phyloP scores from a whole-genome alignment of 1,140 invertebrate genomes.

The Ganaspis sp. region DNA sequence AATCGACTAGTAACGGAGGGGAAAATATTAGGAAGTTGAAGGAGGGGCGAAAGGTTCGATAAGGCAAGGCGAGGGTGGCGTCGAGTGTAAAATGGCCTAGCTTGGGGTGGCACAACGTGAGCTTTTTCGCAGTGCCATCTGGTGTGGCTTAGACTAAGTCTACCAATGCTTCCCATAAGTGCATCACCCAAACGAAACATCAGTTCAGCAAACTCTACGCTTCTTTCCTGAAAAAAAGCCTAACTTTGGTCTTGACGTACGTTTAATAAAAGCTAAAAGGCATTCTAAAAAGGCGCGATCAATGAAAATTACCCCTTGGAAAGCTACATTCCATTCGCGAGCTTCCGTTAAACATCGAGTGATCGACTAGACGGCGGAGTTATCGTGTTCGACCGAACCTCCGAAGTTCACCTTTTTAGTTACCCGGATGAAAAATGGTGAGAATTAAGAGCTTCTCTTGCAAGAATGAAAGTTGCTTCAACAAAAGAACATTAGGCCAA shows the following conservation, averaged over 20 bases:
- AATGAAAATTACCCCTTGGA: neutral
- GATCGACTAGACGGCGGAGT: conserved; percentile 7
- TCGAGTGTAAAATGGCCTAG: conserved; percentile 54
- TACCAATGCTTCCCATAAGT: conserved; percentile 69
- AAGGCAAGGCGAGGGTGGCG: conserved; percentile 44
- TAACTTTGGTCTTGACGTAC: neutral
- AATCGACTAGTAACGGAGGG: conserved; percentile 43
- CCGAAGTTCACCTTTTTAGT: neutral
- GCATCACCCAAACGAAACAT: conserved; percentile 69
- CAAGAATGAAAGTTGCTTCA: neutral
- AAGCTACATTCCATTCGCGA: conserved; percentile 7
- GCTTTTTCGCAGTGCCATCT: conserved; percentile 63
- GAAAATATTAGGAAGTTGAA: neutral
- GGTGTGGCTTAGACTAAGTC: conserved; percentile 56
- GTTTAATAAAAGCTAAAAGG: neutral
- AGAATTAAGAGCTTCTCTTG: neutral
- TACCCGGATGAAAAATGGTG: conserved; percentile 4
- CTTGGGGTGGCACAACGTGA: conserved; percentile 61
- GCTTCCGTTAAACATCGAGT: conserved; percentile 25
- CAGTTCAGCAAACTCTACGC: conserved; percentile 60
- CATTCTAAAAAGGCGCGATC: neutral
- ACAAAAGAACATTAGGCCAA: neutral
- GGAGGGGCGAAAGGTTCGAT: conserved; percentile 42
- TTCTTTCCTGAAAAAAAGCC: conserved; percentile 42
- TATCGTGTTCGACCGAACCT: conserved; percentile 14